Evolutionary conservation across 2,888 invertebrate species (phyloP).

Genomic region (Epinotia ramella): DNA sequence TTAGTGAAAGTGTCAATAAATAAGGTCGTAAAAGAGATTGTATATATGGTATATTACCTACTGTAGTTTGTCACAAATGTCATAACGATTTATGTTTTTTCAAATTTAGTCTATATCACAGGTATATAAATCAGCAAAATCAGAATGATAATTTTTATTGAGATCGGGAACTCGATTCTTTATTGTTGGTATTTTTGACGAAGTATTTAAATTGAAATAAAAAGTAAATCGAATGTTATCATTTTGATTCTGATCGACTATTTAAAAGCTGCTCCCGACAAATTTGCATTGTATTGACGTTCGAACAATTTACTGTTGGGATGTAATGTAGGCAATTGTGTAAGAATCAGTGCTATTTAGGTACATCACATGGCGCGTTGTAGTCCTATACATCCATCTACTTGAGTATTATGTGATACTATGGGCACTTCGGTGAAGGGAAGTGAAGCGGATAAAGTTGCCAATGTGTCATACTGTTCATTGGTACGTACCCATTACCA

Average conservation of each 20-base stretch:
- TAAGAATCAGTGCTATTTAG: background rate
- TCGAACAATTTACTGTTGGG: background rate
- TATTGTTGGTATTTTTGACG: background rate
- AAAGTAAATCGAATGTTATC: background rate
- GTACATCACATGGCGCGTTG: background rate
- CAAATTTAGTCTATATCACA: no score
- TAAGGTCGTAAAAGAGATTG: no score
- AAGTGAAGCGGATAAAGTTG: background rate
- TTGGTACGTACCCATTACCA: conserved; percentile 4
- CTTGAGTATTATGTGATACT: background rate
- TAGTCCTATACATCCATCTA: background rate
- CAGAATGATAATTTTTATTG: background rate
- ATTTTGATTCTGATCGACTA: background rate
- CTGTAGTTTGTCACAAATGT: background rate
- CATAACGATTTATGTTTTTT: background rate
- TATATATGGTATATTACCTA: no score
- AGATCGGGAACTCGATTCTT: background rate
- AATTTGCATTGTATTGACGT: background rate
- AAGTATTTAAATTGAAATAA: background rate
- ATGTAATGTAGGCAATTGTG: background rate
- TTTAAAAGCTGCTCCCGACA: background rate
- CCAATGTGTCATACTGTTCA: conserved; percentile 7
- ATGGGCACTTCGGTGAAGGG: background rate
- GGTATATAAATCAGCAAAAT: no score
- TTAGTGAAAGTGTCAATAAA: background rate